Conservation (phyloP, 2,797 vertebrate genomes). For the Onychomys torridus region DNA sequence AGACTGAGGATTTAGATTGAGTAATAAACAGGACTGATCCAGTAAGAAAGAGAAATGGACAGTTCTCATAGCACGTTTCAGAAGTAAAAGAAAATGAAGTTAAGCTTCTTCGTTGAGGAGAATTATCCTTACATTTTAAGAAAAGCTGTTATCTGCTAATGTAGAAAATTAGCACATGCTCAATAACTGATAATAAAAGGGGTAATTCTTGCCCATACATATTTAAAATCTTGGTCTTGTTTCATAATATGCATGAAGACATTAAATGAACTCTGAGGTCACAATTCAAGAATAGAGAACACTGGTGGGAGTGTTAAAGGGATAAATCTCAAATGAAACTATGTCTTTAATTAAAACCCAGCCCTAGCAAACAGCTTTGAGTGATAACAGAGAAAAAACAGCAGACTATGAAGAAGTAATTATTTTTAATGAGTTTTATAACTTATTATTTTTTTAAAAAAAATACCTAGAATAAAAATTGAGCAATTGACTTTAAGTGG, state of each 20-base stretch:
- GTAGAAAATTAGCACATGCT: background rate
- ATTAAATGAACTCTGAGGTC: background rate
- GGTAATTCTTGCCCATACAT: background rate
- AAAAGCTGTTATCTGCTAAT: background rate
- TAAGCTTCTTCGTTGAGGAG: background rate
- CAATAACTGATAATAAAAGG: background rate
- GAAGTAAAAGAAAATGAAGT: background rate
- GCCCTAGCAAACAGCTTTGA: background rate
- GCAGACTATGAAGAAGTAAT: background rate
- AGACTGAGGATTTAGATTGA: background rate
- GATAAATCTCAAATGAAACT: background rate
- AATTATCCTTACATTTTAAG: background rate
- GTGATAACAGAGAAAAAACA: background rate
- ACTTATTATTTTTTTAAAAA: background rate
- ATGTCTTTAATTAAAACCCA: background rate
- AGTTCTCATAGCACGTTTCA: background rate
- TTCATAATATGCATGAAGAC: background rate
- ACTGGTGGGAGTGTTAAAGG: background rate
- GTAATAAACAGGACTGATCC: background rate
- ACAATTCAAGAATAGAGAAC: background rate
- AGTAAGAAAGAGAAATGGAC: background rate
- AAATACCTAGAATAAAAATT: background rate
- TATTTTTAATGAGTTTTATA: background rate
- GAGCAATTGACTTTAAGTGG: background rate
- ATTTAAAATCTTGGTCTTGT: background rate